phyloP scores from a whole-genome alignment of 2,113 vertebrate species.

The Atrichornis clamosus region DNA sequence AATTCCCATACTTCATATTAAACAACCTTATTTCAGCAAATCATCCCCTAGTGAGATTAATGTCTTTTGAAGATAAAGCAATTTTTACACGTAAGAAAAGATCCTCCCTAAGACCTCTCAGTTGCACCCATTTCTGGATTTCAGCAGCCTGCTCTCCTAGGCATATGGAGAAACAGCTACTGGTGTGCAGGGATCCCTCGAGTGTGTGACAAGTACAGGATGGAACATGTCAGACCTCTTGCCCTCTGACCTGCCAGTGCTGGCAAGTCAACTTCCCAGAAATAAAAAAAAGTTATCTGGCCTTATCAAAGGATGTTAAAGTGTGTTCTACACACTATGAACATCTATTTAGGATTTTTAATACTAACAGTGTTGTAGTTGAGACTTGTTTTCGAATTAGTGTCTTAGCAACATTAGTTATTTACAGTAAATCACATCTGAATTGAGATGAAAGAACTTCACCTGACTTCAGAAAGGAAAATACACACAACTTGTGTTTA shows the following conservation, averaged over 20 bases:
- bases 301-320: not conserved
- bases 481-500: conserved; percentile 45
- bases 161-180: not conserved
- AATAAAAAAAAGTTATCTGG: not conserved
- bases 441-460: conserved; percentile 38
- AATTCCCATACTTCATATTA: not conserved
- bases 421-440: conserved; percentile 52
- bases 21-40: not conserved
- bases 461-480: conserved; percentile 45
- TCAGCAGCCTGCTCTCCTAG: not conserved
- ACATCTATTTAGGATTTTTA: not conserved
- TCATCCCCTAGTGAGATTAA: not conserved
- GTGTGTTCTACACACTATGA: not conserved
- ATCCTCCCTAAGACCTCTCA: not conserved
- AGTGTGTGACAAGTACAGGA: not conserved
- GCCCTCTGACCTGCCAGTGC: not conserved
- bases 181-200: not conserved
- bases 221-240: not conserved
- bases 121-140: not conserved
- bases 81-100: not conserved
- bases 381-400: conserved; percentile 17
- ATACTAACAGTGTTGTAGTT: not conserved
- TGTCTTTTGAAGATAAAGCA: not conserved
- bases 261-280: not conserved
- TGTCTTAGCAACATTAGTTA: conserved; percentile 28